phyloP scores from a whole-genome alignment of 2,797 vertebrate species.

The Pseudochirops cupreus region DNA sequence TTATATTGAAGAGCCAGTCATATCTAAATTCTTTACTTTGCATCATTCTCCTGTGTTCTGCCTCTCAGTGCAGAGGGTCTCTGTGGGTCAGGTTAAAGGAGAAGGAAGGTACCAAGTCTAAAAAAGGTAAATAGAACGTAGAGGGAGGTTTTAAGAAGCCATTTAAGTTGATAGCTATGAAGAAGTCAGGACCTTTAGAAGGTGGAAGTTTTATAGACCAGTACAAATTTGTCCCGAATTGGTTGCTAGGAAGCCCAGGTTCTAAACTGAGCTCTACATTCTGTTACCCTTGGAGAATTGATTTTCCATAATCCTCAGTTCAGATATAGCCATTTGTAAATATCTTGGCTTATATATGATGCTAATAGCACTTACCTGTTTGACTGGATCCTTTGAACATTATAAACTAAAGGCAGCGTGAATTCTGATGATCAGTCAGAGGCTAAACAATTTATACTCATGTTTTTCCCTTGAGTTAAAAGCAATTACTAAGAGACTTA shows the following conservation, averaged over 20 bases:
- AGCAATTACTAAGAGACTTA: constrained; percentile 19
- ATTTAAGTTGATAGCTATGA: not conserved
- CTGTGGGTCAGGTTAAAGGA: not conserved
- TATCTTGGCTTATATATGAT: not conserved
- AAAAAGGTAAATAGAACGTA: not conserved
- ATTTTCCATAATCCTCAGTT: constrained; percentile 39
- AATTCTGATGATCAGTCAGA: constrained; percentile 2
- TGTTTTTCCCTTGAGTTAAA: constrained; percentile 20
- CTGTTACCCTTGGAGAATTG: constrained; percentile 3
- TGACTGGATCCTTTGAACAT: constrained; percentile 31
- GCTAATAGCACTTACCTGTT: constrained; percentile 8
- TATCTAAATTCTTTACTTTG: not conserved
- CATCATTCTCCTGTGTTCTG: not conserved
- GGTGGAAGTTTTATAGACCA: not conserved
- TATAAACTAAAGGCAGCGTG: constrained; percentile 42
- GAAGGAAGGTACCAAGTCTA: not conserved
- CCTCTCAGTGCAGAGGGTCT: not conserved
- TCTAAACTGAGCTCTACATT: not conserved
- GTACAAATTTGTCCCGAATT: not conserved
- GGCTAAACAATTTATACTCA: not conserved
- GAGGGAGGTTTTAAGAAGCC: not conserved
- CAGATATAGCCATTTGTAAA: constrained; percentile 25
- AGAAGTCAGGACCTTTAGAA: not conserved
- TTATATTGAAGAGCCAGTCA: not conserved
- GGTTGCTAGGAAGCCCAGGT: not conserved